phyloP scores from a whole-genome alignment of 2,113 vertebrate genomes.

The Corynorhinus townsendii region DNA sequence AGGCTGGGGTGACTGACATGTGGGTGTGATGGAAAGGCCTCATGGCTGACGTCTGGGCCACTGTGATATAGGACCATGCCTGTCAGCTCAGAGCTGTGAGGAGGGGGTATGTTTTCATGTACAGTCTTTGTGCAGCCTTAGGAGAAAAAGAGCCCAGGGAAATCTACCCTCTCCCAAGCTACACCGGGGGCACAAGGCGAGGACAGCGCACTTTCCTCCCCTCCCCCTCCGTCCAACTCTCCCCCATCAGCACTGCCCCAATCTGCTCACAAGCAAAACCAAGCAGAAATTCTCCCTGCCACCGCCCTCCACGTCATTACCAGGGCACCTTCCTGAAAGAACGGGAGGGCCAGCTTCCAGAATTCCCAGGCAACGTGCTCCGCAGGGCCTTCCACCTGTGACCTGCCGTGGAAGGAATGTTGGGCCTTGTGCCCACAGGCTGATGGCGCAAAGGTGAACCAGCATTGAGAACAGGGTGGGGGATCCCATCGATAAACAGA shows the following conservation, averaged over 20 bases:
- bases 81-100: neutral
- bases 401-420: constrained; percentile 48
- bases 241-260: neutral
- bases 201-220: neutral
- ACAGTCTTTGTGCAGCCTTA: neutral
- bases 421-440: constrained; percentile 6
- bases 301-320: neutral
- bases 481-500: neutral
- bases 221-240: neutral
- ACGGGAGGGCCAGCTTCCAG: neutral
- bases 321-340: neutral
- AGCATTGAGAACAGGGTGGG: neutral
- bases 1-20: neutral
- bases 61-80: neutral
- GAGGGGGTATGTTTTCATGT: neutral
- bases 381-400: neutral
- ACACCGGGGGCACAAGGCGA: fast-evolving
- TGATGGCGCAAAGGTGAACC: constrained; percentile 25
- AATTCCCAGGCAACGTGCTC: neutral
- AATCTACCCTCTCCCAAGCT: neutral
- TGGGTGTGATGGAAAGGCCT: neutral
- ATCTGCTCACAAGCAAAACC: neutral
- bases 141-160: neutral
- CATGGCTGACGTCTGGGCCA: neutral
- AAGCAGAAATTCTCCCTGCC: neutral